Conservation (phyloP, 1,140 invertebrate species). For the Ceratitis capitata region DNA sequence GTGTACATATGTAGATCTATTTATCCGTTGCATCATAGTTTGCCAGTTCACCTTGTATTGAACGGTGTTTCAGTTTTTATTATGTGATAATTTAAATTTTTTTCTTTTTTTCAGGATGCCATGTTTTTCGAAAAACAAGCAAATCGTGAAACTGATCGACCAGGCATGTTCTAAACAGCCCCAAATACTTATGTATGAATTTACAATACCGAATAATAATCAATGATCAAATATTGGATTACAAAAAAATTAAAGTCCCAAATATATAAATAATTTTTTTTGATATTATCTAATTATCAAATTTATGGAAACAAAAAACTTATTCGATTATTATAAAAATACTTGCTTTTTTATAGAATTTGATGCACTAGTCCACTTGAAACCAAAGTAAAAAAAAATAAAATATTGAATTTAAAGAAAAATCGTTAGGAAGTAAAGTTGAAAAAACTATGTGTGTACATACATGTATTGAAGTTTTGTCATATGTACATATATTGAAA, state of each 20-base stretch:
- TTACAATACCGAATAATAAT: background rate
- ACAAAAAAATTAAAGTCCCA: background rate
- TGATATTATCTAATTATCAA: background rate
- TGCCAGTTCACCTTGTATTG: too few relatives aligned
- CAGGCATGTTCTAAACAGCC: slow-evolving; percentile 54
- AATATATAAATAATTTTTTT: background rate
- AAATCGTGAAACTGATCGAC: slow-evolving; percentile 57
- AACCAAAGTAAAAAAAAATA: background rate
- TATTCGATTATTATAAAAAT: background rate
- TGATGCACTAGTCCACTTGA: background rate
- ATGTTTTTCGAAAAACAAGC: slow-evolving; percentile 77
- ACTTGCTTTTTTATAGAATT: background rate
- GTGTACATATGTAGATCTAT: background rate
- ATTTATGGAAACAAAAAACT: background rate
- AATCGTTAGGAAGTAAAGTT: background rate
- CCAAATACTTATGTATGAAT: too few relatives aligned
- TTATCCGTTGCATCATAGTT: background rate
- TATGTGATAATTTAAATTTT: background rate
- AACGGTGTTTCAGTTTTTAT: background rate
- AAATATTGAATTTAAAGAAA: background rate
- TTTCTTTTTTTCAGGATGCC: slow-evolving; percentile 72
- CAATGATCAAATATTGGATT: too few relatives aligned
- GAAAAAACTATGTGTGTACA: background rate
- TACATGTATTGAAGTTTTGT: too few relatives aligned
- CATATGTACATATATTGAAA: background rate